Base-by-base conservation (phyloP, 2,797 vertebrate species). In the Holocentrus rufus region DNA sequence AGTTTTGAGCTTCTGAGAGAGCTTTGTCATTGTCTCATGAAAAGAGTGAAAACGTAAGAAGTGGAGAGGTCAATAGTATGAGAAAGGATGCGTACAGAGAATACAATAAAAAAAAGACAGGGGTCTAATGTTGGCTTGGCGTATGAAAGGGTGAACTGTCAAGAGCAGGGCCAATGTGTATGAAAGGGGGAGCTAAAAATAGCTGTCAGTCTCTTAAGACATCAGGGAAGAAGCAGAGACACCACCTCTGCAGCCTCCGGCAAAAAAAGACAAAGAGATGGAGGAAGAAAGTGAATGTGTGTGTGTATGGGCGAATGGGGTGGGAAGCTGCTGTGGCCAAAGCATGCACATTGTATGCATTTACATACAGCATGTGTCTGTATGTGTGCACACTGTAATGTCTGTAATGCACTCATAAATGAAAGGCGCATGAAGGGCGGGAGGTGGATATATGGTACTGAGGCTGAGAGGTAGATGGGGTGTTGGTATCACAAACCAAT, bases 111-210 rank as follows among this genome's bases (percentile, higher is more conserved):
- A 3, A 5, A 77, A 44, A 74, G 63, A 27, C 34, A 7, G 7
- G 31, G 22, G 6, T 57, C 10, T 69, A 80, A 53, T 20, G 0
- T 9, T 23, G 74, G 71, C 53, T 9, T 22, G 6, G 31, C 2
- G 23, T 59, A 34, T 76, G 63, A 85, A 69, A 82, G 64, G 56
- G n/a, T 30, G 85, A 82, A 76, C 58, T 9, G 52, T 81, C 60
- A 75, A 17, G 66, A 71, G 61, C 36, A 64, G 20, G 56, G 63
- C 1, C 74, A 71, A 74, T 39, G 60, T 2, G 64, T 31, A 25
- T 72, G 74, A 83, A 74, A 77, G 77, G 59, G 53, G 50, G 14
- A 50, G 71, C 82, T 91, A 89, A 90, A 91, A 88, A 89, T 91
- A 91, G 76, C n/a, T 0, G 30, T 61, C 74, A 53, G 79, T 86